Percentiles rank a stretch among this genome's conserved stretches.
Evolutionary conservation across 2,888 invertebrate species (phyloP).

Genomic region (Smittia sp.): DNA sequence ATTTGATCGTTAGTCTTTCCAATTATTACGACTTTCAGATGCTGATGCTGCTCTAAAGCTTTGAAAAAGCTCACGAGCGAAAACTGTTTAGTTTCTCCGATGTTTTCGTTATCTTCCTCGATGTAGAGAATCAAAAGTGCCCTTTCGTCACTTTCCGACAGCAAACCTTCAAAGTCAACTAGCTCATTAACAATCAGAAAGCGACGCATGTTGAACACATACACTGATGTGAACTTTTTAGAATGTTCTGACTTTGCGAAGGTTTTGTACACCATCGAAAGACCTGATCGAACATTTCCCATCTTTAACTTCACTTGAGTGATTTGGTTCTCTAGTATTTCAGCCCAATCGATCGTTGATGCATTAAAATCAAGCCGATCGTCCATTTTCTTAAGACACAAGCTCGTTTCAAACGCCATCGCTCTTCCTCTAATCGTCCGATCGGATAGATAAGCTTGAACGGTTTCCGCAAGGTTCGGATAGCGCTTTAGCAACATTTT

Average conservation of each 20-base stretch:
- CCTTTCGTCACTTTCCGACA: not conserved
- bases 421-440: not conserved
- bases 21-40: not conserved
- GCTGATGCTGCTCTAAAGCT: not conserved
- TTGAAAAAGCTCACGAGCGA: not conserved
- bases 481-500: not conserved
- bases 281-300: not conserved
- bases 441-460: not conserved
- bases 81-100: not conserved
- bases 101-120: not conserved
- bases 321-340: not conserved
- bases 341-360: not conserved
- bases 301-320: not conserved
- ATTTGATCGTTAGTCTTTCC: not conserved
- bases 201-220: not conserved
- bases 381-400: not conserved
- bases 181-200: not conserved
- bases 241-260: not conserved
- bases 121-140: not conserved
- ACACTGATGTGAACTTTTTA: not conserved
- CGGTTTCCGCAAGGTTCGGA: not conserved
- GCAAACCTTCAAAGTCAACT: not conserved
- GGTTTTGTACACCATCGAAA: not conserved
- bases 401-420: not conserved
- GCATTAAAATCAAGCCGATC: not conserved